Evolutionary conservation across 1,140 invertebrate genomes (phyloP).

Genomic region (Atta colombica): DNA sequence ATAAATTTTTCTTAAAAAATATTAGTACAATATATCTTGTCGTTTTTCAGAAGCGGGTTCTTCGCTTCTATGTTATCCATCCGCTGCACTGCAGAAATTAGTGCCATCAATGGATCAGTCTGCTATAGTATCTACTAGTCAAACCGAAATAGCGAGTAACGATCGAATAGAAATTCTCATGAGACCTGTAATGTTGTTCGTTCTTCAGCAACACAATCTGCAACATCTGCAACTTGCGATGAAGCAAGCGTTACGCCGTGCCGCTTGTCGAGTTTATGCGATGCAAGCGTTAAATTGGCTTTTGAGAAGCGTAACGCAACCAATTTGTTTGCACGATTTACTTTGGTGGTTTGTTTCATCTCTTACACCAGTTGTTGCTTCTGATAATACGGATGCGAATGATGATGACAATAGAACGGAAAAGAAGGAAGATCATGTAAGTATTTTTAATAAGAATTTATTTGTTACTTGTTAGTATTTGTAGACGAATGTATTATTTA

Average conservation of each 20-base stretch:
- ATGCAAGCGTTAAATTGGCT: slow-evolving; percentile 98
- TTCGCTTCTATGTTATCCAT: slow-evolving; percentile 94
- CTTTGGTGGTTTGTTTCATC: slow-evolving; percentile 98
- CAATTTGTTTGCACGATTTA: slow-evolving; percentile 96
- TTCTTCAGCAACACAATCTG: slow-evolving; percentile 95
- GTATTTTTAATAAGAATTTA: slow-evolving; percentile 38
- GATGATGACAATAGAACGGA: slow-evolving; percentile 87
- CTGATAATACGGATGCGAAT: slow-evolving; percentile 81
- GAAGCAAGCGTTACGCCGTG: slow-evolving; percentile 93
- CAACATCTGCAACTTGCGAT: slow-evolving; percentile 93
- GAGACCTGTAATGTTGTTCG: slow-evolving; percentile 93
- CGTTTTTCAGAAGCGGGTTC: slow-evolving; percentile 88
- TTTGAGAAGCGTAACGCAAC: slow-evolving; percentile 95
- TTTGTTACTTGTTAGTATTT: not conserved
- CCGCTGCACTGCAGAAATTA: slow-evolving; percentile 91
- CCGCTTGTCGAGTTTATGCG: slow-evolving; percentile 94
- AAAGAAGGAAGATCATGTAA: slow-evolving; percentile 88
- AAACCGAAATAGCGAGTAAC: slow-evolving; percentile 81
- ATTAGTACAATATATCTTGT: not conserved
- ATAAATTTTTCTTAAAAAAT: not conserved
- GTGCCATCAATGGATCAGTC: slow-evolving; percentile 89
- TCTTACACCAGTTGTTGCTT: slow-evolving; percentile 86
- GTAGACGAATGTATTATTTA: not conserved
- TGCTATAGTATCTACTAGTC: slow-evolving; percentile 85
- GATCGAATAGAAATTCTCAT: slow-evolving; percentile 87